Base-by-base conservation (phyloP, 2,113 vertebrate genomes). In the Protobothrops flavoviridis region DNA sequence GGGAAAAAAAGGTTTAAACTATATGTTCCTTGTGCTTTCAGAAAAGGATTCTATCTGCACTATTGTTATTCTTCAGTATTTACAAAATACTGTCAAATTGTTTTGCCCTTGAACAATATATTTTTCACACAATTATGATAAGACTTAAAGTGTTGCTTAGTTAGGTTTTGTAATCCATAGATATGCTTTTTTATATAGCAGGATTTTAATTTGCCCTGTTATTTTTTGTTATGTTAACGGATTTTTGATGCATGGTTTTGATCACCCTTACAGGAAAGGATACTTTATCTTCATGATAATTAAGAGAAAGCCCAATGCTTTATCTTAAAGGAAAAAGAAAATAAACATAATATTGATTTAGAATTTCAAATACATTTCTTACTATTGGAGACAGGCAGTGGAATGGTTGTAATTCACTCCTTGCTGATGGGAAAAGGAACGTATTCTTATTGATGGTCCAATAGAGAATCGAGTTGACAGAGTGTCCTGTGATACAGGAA, bases 241-340 rank as follows among this genome's bases (percentile, higher is more conserved):
- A 90, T 43, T 90, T 85, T 89, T 93, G 39, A 90, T 89, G 81
- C 29, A 39, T 50, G 88, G n/a, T 74, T 55, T 92, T 88, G 59
- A 88, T 33, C 43, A 85, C 2, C 64, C 33, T 90, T 52, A 56
- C 53, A 43, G 52, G 23, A 57, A 57, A 50, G 85, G 26, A 29
- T 93, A 55, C 89, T 89, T 85, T 85, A 85, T 93, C 69, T 59
- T 50, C 6, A 50, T 85, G 43, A 45, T 93, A 93, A 93, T 90
- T 90, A 93, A 93, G 52, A 59, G 43, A 89, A 85, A 85, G 43
- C 1, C 57, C 11, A 85, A 55, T 33, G 26, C 64, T 90, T n/a
- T 90, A 90, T 90, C 92, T 93, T 90, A 64, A 43, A 50, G 61
- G 29, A 93, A 53, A 85, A 85, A 45, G 48, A 56, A 85, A 9